Conservation (phyloP, 2,113 vertebrate species). For the Stigmatopora argus region DNA sequence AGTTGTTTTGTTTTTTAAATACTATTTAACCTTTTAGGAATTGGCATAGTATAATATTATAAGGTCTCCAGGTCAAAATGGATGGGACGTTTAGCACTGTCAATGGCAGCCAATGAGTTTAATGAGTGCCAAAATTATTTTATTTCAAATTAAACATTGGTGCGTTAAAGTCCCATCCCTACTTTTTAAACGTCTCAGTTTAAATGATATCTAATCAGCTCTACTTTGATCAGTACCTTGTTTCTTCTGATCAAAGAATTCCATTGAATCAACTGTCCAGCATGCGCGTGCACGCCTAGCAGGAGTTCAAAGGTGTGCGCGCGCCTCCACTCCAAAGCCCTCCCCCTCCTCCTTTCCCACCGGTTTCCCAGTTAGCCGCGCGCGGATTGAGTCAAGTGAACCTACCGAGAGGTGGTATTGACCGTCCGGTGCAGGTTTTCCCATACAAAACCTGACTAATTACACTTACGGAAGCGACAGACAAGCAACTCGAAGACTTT, state of each 20-base stretch:
- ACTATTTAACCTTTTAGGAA: too few species aligned
- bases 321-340: conserved; percentile 24
- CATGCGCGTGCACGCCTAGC: conserved; percentile 29
- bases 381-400: conserved; percentile 68
- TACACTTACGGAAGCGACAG: conserved; percentile 36
- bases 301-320: conserved; percentile 36
- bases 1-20: too few species aligned
- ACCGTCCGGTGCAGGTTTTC: conserved; percentile 65
- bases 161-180: too few species aligned
- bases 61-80: too few species aligned
- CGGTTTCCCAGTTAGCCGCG: conserved; percentile 62
- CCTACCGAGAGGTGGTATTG: conserved; percentile 65
- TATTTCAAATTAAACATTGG: too few species aligned
- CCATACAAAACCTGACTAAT: conserved; percentile 51
- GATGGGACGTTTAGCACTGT: too few species aligned
- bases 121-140: too few species aligned
- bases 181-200: too few species aligned
- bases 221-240: not conserved
- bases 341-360: conserved; percentile 43
- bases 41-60: too few species aligned
- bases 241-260: not conserved
- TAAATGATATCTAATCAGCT: not conserved
- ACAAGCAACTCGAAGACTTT: conserved; percentile 42
- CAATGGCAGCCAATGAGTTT: too few species aligned
- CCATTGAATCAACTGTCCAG: conserved; percentile 5